These are phyloP conservation scores for Coremacera marginata DNA, from an alignment of 2,888 invertebrate genomes.

Conservation along the genomic window DNA sequence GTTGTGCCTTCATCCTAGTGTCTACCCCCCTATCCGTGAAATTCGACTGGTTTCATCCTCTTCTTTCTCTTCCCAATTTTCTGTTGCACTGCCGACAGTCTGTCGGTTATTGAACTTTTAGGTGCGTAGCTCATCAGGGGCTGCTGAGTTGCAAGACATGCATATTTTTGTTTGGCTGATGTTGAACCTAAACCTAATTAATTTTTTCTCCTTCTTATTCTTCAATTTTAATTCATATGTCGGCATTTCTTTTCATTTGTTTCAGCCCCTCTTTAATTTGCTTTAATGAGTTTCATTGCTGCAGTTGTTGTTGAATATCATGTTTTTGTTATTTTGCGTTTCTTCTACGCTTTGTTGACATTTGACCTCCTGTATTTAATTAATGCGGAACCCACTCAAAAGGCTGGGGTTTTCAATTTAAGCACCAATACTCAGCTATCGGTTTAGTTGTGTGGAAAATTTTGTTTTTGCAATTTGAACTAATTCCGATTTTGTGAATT, in stretches of 20 bases:
- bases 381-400: constrained; percentile 20
- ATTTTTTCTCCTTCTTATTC: not conserved
- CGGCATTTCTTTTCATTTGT: constrained; percentile 41
- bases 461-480: not conserved
- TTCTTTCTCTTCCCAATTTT: not conserved
- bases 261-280: constrained; percentile 36
- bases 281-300: constrained; percentile 18
- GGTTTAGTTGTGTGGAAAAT: constrained; percentile 9
- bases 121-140: constrained; percentile 17
- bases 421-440: not conserved
- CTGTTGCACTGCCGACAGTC: not conserved
- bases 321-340: constrained; percentile 44
- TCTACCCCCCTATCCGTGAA: not conserved
- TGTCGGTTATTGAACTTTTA: constrained; percentile 31
- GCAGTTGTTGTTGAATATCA: not conserved
- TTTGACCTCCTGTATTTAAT: constrained; percentile 30
- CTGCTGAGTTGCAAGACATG: not conserved
- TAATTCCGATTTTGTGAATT: too few relatives aligned
- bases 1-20: not conserved
- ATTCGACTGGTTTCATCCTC: not conserved
- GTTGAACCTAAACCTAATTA: not conserved
- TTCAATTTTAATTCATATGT: not conserved
- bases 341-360: constrained; percentile 34
- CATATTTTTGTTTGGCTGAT: not conserved
- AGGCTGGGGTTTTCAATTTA: not conserved